Evolutionary conservation across 2,797 vertebrate species (phyloP).

Genomic region (Acropternis orthonyx): DNA sequence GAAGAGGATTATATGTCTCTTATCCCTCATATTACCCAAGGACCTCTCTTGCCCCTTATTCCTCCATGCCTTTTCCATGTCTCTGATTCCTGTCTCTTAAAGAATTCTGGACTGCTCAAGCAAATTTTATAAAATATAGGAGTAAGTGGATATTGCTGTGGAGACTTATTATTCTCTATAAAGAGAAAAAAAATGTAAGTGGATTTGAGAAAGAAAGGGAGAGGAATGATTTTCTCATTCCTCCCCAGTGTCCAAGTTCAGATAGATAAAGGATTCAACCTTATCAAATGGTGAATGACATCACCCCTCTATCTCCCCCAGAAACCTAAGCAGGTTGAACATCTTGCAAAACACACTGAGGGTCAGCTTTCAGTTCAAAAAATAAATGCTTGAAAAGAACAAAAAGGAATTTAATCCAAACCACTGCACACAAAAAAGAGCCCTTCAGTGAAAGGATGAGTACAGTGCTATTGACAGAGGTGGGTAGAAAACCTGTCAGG

Average conservation of each 20-base stretch:
- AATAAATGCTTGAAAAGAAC: background rate
- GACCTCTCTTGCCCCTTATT: background rate
- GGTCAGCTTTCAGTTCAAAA: slow-evolving; percentile 29
- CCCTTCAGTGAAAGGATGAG: background rate
- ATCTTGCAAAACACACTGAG: background rate
- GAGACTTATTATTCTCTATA: background rate
- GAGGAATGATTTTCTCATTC: background rate
- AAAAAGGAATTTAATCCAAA: slow-evolving; percentile 22
- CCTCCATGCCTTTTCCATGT: background rate
- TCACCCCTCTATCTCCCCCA: background rate
- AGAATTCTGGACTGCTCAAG: background rate
- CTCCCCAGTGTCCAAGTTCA: background rate
- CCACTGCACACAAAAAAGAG: background rate
- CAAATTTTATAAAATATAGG: background rate
- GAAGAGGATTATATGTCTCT: background rate
- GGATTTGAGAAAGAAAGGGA: background rate
- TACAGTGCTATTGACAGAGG: background rate
- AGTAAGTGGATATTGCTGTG: background rate
- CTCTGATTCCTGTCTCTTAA: background rate
- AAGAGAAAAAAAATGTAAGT: background rate
- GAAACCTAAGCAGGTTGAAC: slow-evolving; percentile 8
- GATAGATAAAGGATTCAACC: slow-evolving; percentile 4
- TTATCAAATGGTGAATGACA: slow-evolving; percentile 23
- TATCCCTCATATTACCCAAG: background rate
- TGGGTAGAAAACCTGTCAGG: background rate